Evolutionary conservation across 2,113 vertebrate genomes (phyloP), one percentile per base, ranked within the genome.

Genomic region (Sphaerodactylus townsendi): DNA sequence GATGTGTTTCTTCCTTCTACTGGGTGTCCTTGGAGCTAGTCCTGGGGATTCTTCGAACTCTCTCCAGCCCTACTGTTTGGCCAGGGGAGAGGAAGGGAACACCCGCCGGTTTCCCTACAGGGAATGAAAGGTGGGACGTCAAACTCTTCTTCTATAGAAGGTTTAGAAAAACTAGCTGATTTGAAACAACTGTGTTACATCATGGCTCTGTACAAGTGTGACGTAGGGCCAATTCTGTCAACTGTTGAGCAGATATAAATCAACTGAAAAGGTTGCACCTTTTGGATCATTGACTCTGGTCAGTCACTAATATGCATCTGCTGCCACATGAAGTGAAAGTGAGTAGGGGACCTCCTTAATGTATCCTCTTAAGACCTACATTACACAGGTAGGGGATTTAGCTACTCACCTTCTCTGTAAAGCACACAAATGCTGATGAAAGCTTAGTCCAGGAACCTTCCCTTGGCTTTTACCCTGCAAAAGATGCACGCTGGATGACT

Each of bases 371-470:
- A 41, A 41, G 66, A 8, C 11, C 68, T 64, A 19, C 23, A 5
- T 75, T 74, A 8, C 48, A 44, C 59, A 30, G 37, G 28, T 21
- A 11, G 23, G 80, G 41, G 37, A 33, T 25, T 66, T 62, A 82
- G n/a, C 80, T 73, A 82, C 62, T 53, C 13, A 28, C 23, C 73
- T 75, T 64, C 81, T 83, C 66, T 75, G 30, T 75, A 77, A 69
- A 74, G n/a, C 11, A 33, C 3, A 15, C 68, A 44, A 14, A 25
- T 75, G 56, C 33, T 83, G 73, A 39, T 35, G 64, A 7, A 48
- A 41, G 41, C n/a, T 33, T 35, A 33, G 41, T 39, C 46, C 64
- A 83, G 48, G 72, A 77, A 77, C 56, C 53, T 77, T 46, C 53
- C 46, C 25, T 76, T 77, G 59, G 72, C 44, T 33, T 68, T 59